Evolutionary conservation across 2,797 vertebrate genomes (phyloP).

Genomic region (Sphaeramia orbicularis): DNA sequence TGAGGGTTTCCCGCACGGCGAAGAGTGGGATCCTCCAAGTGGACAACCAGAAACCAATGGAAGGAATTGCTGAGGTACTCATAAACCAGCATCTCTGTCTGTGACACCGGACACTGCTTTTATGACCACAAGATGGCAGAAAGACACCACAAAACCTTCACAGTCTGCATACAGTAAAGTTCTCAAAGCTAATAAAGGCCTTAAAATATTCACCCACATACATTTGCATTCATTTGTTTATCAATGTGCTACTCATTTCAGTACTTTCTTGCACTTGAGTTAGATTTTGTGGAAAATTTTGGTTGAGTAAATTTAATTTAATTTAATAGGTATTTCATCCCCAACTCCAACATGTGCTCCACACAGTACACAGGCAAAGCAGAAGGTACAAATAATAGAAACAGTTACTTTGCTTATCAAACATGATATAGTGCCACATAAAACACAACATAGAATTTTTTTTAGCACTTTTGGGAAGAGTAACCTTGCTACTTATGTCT

Average conservation of each 20-base stretch:
- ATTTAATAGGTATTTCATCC: too few relatives aligned
- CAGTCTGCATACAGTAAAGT: too few relatives aligned
- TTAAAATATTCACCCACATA: not conserved
- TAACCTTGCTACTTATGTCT: too few relatives aligned
- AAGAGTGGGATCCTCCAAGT: conserved; percentile 96
- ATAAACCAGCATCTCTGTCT: not conserved
- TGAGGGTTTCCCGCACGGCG: conserved; percentile 93
- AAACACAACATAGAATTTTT: not conserved
- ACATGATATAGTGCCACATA: not conserved
- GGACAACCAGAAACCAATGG: conserved; percentile 90
- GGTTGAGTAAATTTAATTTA: too few relatives aligned
- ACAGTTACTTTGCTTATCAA: not conserved
- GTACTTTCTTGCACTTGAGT: too few relatives aligned
- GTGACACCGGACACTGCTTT: not conserved
- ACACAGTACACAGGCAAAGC: too few relatives aligned
- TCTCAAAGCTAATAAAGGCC: not conserved
- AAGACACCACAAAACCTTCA: not conserved
- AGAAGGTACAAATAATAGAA: too few relatives aligned
- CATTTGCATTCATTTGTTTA: not conserved
- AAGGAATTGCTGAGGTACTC: conserved; percentile 92
- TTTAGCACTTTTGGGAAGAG: too few relatives aligned
- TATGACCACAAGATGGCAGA: conserved; percentile 27
- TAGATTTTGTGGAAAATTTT: too few relatives aligned
- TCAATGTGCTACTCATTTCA: too few relatives aligned
- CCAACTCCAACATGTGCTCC: too few relatives aligned